These are phyloP conservation scores for Luidia sarsii DNA, from an alignment of 53 echinoderm and acorn worm genomes.

Conservation along the genomic window DNA sequence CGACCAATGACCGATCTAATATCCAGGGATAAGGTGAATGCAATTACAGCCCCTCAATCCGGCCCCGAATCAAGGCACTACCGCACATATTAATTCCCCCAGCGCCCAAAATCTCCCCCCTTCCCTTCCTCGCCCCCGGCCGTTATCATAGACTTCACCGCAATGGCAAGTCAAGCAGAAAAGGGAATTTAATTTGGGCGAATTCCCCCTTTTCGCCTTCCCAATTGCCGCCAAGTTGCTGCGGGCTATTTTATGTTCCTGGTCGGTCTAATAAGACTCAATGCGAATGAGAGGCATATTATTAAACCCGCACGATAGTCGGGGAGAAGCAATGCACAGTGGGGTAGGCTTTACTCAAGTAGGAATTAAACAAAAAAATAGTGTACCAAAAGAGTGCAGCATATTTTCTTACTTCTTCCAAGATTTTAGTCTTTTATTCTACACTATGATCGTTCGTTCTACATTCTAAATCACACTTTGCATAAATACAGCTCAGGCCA, in stretches of 20 bases:
- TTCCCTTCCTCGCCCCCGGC: background rate
- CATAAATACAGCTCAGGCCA: no score
- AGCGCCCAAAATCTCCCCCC: background rate
- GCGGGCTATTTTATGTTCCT: background rate
- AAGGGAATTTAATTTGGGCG: conserved; percentile 15
- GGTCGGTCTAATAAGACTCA: no score
- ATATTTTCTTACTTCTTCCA: no score
- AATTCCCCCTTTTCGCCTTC: conserved; percentile 1
- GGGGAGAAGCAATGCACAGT: no score
- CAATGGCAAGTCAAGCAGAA: conserved; percentile 15
- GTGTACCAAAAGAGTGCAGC: no score
- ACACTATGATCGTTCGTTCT: no score
- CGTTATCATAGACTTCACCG: conserved; percentile 14
- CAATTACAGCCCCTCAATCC: background rate
- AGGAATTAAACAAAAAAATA: no score
- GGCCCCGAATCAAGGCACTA: background rate
- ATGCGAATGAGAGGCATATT: no score
- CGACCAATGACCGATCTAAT: background rate
- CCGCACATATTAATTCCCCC: conserved; percentile 4
- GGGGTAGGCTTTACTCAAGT: no score
- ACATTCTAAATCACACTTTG: no score
- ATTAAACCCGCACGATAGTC: no score
- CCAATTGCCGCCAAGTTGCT: background rate
- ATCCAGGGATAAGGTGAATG: background rate
- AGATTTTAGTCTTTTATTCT: no score